phyloP scores from a whole-genome alignment of 2,888 invertebrate species.

The Prosopocoilus inquinatus region DNA sequence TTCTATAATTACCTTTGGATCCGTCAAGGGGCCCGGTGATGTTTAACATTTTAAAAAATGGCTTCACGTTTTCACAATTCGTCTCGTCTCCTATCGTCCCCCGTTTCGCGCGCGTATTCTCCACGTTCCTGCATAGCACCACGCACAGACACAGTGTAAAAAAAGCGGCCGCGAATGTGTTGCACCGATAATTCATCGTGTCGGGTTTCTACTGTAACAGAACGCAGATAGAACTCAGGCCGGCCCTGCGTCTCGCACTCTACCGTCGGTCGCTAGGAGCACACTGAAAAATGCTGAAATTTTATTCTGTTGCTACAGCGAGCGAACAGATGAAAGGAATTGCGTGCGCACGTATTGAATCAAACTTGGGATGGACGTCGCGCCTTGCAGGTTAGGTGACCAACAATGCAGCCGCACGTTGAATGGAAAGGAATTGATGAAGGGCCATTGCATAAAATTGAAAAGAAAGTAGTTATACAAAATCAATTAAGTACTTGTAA shows the following conservation, averaged over 20 bases:
- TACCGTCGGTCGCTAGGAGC: constrained; percentile 7
- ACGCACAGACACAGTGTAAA: constrained; percentile 13
- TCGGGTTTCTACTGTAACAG: background rate
- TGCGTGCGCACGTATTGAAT: background rate
- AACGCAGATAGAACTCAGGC: constrained; percentile 9
- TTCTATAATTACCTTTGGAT: constrained; percentile 10
- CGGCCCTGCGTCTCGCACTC: constrained; percentile 1
- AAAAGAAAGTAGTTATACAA: too few species aligned
- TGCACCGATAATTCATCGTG: constrained; percentile 1
- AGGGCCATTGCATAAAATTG: too few species aligned
- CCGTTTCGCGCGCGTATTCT: constrained; percentile 6
- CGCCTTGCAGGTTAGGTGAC: too few species aligned
- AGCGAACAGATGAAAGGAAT: background rate
- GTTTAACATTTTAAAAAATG: constrained; percentile 4
- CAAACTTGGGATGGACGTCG: too few species aligned
- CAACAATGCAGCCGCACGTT: too few species aligned
- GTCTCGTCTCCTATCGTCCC: background rate
- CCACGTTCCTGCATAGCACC: constrained; percentile 15
- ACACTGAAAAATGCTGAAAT: constrained; percentile 12
- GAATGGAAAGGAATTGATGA: too few species aligned
- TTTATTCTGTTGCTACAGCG: background rate
- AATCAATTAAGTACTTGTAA: too few species aligned
- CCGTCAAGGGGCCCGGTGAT: constrained; percentile 10
- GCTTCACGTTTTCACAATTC: constrained; percentile 8
- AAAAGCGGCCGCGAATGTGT: constrained; percentile 9